Base-by-base conservation (phyloP, 1,140 invertebrate species). In the Atopsyche davidsoni region DNA sequence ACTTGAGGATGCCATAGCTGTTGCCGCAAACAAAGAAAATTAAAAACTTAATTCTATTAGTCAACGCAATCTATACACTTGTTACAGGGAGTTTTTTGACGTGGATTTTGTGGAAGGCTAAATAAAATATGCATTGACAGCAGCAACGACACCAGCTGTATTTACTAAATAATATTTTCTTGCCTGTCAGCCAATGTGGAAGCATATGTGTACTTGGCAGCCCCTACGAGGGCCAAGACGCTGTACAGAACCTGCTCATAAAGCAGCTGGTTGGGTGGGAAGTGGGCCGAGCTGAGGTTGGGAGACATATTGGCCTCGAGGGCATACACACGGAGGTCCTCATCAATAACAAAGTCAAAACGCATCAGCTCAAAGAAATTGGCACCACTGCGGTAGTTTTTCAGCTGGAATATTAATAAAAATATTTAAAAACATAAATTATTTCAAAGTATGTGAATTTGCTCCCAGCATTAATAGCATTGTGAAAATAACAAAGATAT, bases 261-360 rank as follows among this genome's bases (percentile, higher is more conserved):
- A 0, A 98, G 65, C 7, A 92, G 64, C 50, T 82, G 80, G 66
- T 98, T 98, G 1, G 82, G 84, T 32, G 84, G 81, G 67, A 88
- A 98, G 72, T 98, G 93, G 0, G 85, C 84, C 0, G 93, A 96
- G 0, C 91, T 95, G 17, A 98, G 75, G 75, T 98, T 98, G 0
- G 95, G 96, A 21, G 92, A 96, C 95, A 98, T 98, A 65, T 98
- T 98, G 1, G 91, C 94, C 70, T 98, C 95, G 81, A 98, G 86
- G 2, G 96, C 70, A 61, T 83, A 90, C 2, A 96, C 85, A 38
- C 90, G 88, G 0, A 96, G 62, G 39, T 95, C 70, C 58, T 92
- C 85, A 67, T 97, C 92, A 4, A 97, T 72, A 0, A 94, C 83
- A 66, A 98, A 87, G 69, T 98, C 95, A 63, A 98, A 90, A 38